Evolutionary conservation across 2,888 invertebrate genomes (phyloP), one percentile per base, ranked within the genome.

Genomic region (Spisula subtruncata): DNA sequence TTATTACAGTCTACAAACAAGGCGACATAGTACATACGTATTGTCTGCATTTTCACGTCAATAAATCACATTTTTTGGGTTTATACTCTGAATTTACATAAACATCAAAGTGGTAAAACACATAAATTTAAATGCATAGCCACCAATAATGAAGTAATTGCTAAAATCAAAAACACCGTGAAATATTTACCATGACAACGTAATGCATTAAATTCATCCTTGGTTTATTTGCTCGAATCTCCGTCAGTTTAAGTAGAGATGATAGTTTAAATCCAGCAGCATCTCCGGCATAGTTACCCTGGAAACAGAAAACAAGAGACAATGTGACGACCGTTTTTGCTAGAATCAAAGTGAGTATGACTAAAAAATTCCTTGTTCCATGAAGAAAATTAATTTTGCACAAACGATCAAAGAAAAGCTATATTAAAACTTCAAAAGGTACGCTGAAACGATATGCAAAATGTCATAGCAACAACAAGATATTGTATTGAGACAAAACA

Each of bases 261-360:
- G 96, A 96, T 56, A 97, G 94, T 87, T 97, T 97, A 93, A 97
- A 97, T 0, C 97, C 97, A 10, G 96, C 97, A 1, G 97, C 97
- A 94, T 97, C 97, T 4, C 97, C 97, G 4, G 97, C 97, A 91
- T 97, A 97, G 90, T 97, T 97, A 10, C 97, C 97, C 97, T 97
- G 95, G 12, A 91, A 90, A 83, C 20, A 79, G 84, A 81, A 41
- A 86, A n/a, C 10, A 20, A 60, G 25, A 46, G 48, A 81, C 48
- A 81, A 6, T 81, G 20, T 46, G 48, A 6, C 60, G 25, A n/a
- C 25, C 5, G 60, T 25, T 66, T 25, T 25, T 66, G 25, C 60
- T n/a, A 66, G 60, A 66, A 66, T 25, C 25, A 20, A 25, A 66
- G n/a, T 1, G 10, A n/a, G 25, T 10, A 25, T n/a, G 25, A 8